These are phyloP conservation scores for Morelia viridis DNA, from an alignment of 2,797 vertebrate species.

Conservation along the genomic window DNA sequence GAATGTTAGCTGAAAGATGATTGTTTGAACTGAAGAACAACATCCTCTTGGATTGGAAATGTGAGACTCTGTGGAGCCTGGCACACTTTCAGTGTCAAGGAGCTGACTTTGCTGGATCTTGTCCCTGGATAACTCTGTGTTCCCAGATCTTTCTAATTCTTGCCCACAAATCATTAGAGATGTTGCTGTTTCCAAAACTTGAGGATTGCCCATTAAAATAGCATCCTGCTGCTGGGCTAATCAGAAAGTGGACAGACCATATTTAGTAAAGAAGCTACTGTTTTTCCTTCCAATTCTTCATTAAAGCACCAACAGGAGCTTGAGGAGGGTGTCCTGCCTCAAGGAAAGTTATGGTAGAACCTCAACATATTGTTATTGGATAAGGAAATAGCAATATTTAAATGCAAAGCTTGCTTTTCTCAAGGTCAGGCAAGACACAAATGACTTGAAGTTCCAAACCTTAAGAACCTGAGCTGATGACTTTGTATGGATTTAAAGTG, in stretches of 20 bases:
- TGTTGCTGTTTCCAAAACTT: neutral
- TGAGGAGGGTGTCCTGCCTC: neutral
- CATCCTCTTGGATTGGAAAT: slow-evolving; percentile 12
- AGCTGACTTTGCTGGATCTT: neutral
- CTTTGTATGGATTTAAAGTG: neutral
- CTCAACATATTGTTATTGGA: neutral
- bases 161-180: neutral
- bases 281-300: neutral
- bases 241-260: neutral
- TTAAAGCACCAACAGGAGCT: neutral
- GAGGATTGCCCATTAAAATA: neutral
- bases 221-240: neutral
- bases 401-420: neutral
- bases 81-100: neutral
- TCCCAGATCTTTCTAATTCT: neutral
- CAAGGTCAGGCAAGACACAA: neutral
- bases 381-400: neutral
- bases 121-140: neutral
- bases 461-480: neutral
- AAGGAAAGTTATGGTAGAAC: neutral
- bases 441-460: too few relatives aligned
- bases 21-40: neutral
- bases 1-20: neutral
- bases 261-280: neutral
- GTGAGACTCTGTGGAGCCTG: neutral